Conservation (phyloP, 92 coral and sea anemone genomes). For the Pocillopora grandis region DNA sequence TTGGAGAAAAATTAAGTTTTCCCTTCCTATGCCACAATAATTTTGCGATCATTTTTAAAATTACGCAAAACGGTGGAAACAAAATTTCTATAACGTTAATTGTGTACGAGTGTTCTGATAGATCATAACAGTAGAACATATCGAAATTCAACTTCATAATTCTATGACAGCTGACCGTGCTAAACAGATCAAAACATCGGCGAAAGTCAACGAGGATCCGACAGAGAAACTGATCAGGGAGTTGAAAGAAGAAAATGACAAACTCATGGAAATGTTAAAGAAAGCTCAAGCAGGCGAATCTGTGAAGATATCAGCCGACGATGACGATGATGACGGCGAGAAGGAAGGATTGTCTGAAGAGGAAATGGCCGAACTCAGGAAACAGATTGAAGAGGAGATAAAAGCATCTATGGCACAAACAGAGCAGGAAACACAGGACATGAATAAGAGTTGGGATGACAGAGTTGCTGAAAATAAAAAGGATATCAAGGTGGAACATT, state of each 20-base stretch:
- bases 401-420: slow-evolving; percentile 86
- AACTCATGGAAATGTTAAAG: slow-evolving; percentile 83
- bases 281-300: slow-evolving; percentile 81
- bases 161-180: slow-evolving; percentile 88
- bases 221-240: slow-evolving; percentile 95
- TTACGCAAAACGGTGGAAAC: too few species aligned
- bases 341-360: slow-evolving; percentile 74
- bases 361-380: slow-evolving; percentile 91
- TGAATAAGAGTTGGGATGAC: slow-evolving; percentile 87
- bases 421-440: slow-evolving; percentile 74
- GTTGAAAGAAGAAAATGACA: slow-evolving; percentile 84
- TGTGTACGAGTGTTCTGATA: too few species aligned
- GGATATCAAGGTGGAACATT: slow-evolving; percentile 56
- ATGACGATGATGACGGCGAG: slow-evolving; percentile 81
- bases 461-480: slow-evolving; percentile 72
- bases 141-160: too few species aligned
- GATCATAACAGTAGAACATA: too few species aligned
- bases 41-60: too few species aligned
- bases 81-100: too few species aligned
- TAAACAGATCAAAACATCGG: slow-evolving; percentile 92
- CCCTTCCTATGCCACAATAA: too few species aligned
- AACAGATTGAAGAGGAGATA: slow-evolving; percentile 92
- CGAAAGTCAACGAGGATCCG: slow-evolving; percentile 92
- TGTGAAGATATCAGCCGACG: slow-evolving; percentile 69
- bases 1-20: too few species aligned